Percentiles rank a stretch among this genome's conserved stretches.
phyloP scores from a whole-genome alignment of 2,888 invertebrate genomes.

The Calameuta idolon region DNA sequence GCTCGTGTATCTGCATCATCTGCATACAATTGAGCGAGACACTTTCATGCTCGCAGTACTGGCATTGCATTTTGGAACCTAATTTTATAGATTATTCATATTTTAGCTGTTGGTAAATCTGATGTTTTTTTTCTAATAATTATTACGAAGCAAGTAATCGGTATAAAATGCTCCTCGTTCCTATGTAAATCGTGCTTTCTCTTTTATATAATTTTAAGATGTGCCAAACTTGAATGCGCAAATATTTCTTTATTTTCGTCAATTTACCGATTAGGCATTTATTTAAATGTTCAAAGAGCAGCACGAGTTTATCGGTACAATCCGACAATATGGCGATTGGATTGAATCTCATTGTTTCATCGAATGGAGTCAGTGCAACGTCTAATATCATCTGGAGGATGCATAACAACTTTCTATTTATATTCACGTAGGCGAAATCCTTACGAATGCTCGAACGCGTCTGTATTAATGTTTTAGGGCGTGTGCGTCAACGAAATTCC shows the following conservation, averaged over 20 bases:
- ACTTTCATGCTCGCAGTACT: no score
- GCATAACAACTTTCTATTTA: neutral
- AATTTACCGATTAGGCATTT: neutral
- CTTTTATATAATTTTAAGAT: neutral
- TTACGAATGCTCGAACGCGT: neutral
- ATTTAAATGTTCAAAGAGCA: no score
- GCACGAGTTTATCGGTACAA: neutral
- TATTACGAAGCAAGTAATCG: neutral
- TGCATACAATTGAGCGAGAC: no score
- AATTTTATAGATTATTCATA: no score
- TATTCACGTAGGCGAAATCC: neutral
- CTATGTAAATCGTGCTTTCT: neutral
- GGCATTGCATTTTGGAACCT: no score
- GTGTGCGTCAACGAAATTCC: neutral
- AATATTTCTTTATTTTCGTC: neutral
- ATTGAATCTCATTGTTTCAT: neutral
- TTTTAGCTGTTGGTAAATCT: neutral
- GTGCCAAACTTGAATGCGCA: neutral
- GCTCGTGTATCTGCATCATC: no score
- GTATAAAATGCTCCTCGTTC: neutral
- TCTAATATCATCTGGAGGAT: neutral
- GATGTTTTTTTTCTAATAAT: neutral
- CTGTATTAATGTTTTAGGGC: neutral
- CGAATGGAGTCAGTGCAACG: neutral
- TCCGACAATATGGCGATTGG: neutral